Evolutionary conservation across 1,140 invertebrate species (phyloP).

Genomic region (Lepidotrigona ventralis): DNA sequence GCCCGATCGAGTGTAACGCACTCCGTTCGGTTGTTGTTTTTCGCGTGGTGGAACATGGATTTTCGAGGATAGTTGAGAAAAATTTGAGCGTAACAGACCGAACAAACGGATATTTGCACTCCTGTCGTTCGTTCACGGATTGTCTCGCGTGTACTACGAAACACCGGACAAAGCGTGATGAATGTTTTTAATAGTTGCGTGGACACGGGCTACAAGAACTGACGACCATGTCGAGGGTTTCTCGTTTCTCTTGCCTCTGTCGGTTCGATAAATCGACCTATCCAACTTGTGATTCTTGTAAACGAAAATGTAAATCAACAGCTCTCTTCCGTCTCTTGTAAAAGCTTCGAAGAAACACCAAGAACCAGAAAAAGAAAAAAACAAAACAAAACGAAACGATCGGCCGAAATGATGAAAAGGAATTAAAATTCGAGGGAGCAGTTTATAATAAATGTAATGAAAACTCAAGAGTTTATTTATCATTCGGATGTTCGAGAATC

Average conservation of each 20-base stretch:
- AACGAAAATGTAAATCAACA: background rate
- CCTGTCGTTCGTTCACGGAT: background rate
- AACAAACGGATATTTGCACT: constrained; percentile 26
- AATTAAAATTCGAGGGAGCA: too few species aligned
- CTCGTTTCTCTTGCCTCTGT: background rate
- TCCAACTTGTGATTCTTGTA: background rate
- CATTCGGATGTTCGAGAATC: too few species aligned
- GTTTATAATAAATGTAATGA: too few species aligned
- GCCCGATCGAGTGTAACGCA: background rate
- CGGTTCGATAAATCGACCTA: background rate
- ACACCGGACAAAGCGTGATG: constrained; percentile 13
- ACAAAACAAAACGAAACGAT: too few species aligned
- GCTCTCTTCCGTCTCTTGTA: too few species aligned
- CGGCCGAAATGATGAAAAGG: too few species aligned
- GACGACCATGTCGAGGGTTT: background rate
- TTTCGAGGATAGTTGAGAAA: constrained; percentile 18
- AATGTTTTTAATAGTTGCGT: constrained; percentile 38
- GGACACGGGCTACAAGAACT: background rate
- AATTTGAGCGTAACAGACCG: constrained; percentile 11
- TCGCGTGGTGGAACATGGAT: background rate
- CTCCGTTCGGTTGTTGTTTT: constrained; percentile 9
- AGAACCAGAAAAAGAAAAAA: too few species aligned
- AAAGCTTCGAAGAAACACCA: too few species aligned
- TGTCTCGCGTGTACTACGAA: background rate
- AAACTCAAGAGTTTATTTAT: too few species aligned